Conservation (phyloP, 2,888 invertebrate genomes). For the Magallana nippona region DNA sequence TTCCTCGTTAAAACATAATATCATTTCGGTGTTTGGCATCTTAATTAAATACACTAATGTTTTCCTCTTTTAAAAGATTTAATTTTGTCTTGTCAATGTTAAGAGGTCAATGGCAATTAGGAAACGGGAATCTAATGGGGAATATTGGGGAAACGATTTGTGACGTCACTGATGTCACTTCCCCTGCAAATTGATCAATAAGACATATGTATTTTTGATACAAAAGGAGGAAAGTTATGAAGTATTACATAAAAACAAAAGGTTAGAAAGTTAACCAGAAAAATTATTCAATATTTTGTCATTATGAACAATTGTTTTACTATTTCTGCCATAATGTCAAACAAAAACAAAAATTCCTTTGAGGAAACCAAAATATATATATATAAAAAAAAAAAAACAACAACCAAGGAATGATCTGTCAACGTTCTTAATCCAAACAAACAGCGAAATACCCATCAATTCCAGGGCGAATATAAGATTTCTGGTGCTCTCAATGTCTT, state of each 20-base stretch:
- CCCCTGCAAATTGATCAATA: not conserved
- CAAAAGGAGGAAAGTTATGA: too few relatives aligned
- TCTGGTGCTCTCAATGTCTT: not conserved
- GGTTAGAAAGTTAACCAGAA: too few relatives aligned
- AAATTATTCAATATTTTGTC: not conserved
- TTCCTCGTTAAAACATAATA: too few relatives aligned
- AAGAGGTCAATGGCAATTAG: not conserved
- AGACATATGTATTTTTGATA: too few relatives aligned
- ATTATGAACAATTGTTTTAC: not conserved
- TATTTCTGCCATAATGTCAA: not conserved
- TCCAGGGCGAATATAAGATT: not conserved
- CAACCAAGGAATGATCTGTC: too few relatives aligned
- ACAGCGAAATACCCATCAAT: not conserved
- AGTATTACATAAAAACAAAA: too few relatives aligned
- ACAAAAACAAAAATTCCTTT: not conserved
- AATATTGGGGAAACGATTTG: not conserved
- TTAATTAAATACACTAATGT: too few relatives aligned
- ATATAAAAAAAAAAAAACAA: too few relatives aligned
- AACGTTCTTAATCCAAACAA: not conserved
- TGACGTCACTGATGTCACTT: conserved; percentile 1
- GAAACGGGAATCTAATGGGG: not conserved
- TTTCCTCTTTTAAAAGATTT: too few relatives aligned
- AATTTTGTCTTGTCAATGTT: not conserved
- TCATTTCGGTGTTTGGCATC: too few relatives aligned
- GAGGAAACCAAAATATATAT: not conserved